Conservation (phyloP, 1,140 invertebrate genomes). For the Melanaphis sacchari region DNA sequence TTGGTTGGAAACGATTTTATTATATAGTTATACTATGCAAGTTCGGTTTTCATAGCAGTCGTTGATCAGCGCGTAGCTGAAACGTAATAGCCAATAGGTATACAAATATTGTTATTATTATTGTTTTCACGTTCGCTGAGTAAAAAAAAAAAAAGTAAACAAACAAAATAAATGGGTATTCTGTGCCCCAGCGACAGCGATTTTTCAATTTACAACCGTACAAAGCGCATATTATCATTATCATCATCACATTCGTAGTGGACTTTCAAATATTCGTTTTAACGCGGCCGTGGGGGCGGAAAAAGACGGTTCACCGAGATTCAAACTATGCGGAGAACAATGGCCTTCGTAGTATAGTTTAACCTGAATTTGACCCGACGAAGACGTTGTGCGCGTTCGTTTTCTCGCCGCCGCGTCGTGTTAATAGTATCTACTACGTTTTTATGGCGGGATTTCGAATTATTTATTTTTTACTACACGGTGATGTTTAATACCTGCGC, state of each 20-base stretch:
- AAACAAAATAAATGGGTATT: background rate
- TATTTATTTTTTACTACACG: constrained; percentile 34
- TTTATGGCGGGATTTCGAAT: background rate
- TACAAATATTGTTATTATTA: too few relatives aligned
- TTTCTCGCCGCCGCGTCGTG: background rate
- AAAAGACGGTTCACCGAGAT: background rate
- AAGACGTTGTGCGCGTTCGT: background rate
- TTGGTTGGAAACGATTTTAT: background rate
- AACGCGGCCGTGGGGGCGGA: background rate
- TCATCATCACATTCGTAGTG: background rate
- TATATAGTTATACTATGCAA: background rate
- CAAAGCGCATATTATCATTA: background rate
- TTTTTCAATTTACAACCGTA: background rate
- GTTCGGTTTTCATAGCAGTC: background rate
- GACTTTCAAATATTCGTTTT: background rate
- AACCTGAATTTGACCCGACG: background rate
- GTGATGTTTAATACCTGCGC: constrained; percentile 21
- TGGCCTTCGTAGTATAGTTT: background rate
- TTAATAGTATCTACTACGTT: background rate
- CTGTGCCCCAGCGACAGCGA: too few relatives aligned
- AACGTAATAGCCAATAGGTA: background rate
- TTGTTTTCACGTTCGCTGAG: background rate
- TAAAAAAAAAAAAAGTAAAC: background rate
- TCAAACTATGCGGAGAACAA: background rate
- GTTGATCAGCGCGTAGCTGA: background rate